Conservation (phyloP, 2,888 invertebrate genomes). For the Caenorhabditis japonica region DNA sequence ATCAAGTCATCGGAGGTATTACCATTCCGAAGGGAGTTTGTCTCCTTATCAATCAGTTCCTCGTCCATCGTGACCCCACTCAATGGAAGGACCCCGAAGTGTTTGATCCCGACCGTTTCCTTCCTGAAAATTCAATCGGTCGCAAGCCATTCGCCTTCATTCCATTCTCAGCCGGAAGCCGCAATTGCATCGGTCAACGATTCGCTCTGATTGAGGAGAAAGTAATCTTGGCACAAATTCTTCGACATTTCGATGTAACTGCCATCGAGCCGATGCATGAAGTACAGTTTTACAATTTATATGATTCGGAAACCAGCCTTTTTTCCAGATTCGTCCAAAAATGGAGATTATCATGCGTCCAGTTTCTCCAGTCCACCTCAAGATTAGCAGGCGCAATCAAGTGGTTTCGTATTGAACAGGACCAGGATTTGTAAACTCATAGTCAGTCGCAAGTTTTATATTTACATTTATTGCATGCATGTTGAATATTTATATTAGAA, state of each 20-base stretch:
- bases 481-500: conserved; percentile 22
- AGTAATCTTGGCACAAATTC: conserved; percentile 78
- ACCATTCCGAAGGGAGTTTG: conserved; percentile 77
- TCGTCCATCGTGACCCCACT: conserved; percentile 78
- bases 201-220: conserved; percentile 79
- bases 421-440: conserved; percentile 1
- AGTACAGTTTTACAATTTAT: conserved; percentile 15
- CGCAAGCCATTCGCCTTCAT: conserved; percentile 79
- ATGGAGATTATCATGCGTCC: conserved; percentile 79
- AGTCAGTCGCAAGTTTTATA: conserved; percentile 24
- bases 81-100: conserved; percentile 79
- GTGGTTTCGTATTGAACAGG: too few species aligned
- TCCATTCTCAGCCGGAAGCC: conserved; percentile 79
- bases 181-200: conserved; percentile 79
- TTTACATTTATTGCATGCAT: conserved; percentile 33
- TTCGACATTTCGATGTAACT: conserved; percentile 77
- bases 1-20: conserved; percentile 76
- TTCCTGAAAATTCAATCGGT: conserved; percentile 76
- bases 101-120: conserved; percentile 79
- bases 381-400: conserved; percentile 64
- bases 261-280: conserved; percentile 56
- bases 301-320: too few species aligned
- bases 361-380: conserved; percentile 77
- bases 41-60: conserved; percentile 71
- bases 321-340: conserved; percentile 73